Percentiles rank a stretch among this genome's conserved stretches.
Evolutionary conservation across 2,888 invertebrate species (phyloP).

Genomic region (Dusona sp.): DNA sequence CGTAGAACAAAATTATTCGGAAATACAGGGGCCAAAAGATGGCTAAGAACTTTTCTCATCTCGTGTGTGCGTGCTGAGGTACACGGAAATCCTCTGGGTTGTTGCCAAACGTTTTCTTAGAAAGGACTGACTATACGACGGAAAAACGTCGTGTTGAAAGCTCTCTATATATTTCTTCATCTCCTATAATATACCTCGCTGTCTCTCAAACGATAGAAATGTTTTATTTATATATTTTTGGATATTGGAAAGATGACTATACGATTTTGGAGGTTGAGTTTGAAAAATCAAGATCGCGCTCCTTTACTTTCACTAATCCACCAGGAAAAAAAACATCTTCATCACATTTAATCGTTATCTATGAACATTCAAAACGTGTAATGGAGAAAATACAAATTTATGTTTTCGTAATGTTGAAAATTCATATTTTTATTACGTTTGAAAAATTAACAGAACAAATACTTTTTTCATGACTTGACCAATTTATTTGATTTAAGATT

Average conservation of each 20-base stretch:
- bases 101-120: slow-evolving; percentile 13
- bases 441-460: neutral
- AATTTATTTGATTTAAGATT: no score
- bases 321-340: neutral
- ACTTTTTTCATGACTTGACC: neutral
- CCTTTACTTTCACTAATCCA: neutral
- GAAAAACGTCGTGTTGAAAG: slow-evolving; percentile 22
- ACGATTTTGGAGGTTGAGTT: neutral
- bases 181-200: neutral
- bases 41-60: slow-evolving; percentile 4
- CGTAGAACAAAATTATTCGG: neutral
- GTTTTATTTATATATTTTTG: slow-evolving; percentile 22
- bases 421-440: no score
- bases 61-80: neutral
- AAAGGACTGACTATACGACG: slow-evolving; percentile 1
- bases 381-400: neutral
- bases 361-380: no score
- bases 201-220: slow-evolving; percentile 19
- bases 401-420: no score
- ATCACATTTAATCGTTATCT: neutral
- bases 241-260: neutral
- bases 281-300: neutral
- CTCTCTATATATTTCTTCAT: slow-evolving; percentile 9
- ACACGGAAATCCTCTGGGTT: neutral
- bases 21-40: neutral